Evolutionary conservation across 2,113 vertebrate genomes (phyloP), one percentile per base, ranked within the genome.

Genomic region (Acanthochromis polyacanthus): DNA sequence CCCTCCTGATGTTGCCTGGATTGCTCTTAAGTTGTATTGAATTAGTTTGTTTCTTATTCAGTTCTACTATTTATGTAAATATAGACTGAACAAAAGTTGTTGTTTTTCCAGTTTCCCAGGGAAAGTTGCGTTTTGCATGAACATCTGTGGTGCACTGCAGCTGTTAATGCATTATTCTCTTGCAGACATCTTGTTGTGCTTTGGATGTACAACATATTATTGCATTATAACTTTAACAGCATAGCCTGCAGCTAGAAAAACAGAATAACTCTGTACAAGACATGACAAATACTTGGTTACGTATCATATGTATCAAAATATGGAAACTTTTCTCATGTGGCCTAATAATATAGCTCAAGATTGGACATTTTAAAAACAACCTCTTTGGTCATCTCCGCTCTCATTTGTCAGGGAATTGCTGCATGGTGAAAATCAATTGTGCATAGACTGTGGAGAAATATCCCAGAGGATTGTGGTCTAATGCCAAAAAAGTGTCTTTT

Each of bases 341-440:
- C 19, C 32, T n/a, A 62, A 30, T 72, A 73, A 71, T 19, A 66
- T 19, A 66, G 38, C 38, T 30, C 20, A 70, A 66, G 3, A 64
- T 76, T 30, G 38, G n/a, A 63, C 43, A 69, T 36, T 66, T 74
- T 4, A 30, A 60, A 60, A 79, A 63, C 16, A 17, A 62, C 16
- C 38, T 74, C n/a, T 73, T 32, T 53, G 40, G 46, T 65, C 58
- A 50, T 50, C 30, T 12, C 38, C 38, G 32, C 30, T 64, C 14
- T 57, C 20, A 52, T 75, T 86, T 80, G 2, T 67, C 32, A 19
- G 32, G 36, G 17, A 78, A 46, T 28, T 40, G 28, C n/a, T 43
- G 17, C 60, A 38, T 59, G 30, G 38, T 20, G 1, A 63, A 59
- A 64, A 48, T 46, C 25, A 22, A 16, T 70, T 73, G 30, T 64